These are phyloP conservation scores for Harpalus rubripes DNA, from an alignment of 2,888 invertebrate genomes.

Conservation along the genomic window DNA sequence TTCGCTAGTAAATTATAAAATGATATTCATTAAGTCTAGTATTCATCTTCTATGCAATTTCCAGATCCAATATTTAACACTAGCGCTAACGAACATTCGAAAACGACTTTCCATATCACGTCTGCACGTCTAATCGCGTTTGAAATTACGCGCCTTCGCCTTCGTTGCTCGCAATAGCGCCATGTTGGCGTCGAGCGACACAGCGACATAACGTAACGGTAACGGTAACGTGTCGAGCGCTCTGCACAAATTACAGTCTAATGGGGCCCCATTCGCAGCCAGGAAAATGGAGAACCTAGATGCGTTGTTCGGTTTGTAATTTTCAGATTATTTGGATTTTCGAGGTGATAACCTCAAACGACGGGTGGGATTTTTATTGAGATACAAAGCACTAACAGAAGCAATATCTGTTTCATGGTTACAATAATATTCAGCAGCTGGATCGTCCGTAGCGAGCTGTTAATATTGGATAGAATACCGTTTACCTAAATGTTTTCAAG, in stretches of 20 bases:
- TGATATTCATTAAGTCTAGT: slow-evolving; percentile 35
- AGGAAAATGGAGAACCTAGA: slow-evolving; percentile 19
- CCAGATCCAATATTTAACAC: slow-evolving; percentile 42
- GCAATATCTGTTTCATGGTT: slow-evolving; percentile 11
- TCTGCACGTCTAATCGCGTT: slow-evolving; percentile 41
- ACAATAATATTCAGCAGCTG: slow-evolving; percentile 9
- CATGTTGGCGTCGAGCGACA: slow-evolving; percentile 20
- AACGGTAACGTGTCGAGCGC: slow-evolving; percentile 41
- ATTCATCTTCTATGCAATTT: slow-evolving; percentile 15
- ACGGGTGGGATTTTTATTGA: slow-evolving; percentile 29
- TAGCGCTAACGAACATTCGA: slow-evolving; percentile 47
- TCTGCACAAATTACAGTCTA: slow-evolving; percentile 42
- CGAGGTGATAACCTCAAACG: background rate
- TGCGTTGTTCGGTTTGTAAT: slow-evolving; percentile 58
- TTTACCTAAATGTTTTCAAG: background rate
- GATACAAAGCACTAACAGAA: slow-evolving; percentile 1
- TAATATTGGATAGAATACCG: slow-evolving; percentile 2
- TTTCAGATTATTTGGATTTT: slow-evolving; percentile 62
- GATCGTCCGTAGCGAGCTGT: background rate
- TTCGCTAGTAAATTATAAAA: slow-evolving; percentile 17
- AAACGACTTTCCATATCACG: slow-evolving; percentile 42
- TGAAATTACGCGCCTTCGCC: slow-evolving; percentile 44
- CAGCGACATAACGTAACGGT: slow-evolving; percentile 37
- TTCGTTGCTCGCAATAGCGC: slow-evolving; percentile 10
- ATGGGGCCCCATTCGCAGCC: slow-evolving; percentile 4